Conservation (phyloP, 2,113 vertebrate genomes). For the Regulus satrapa region DNA sequence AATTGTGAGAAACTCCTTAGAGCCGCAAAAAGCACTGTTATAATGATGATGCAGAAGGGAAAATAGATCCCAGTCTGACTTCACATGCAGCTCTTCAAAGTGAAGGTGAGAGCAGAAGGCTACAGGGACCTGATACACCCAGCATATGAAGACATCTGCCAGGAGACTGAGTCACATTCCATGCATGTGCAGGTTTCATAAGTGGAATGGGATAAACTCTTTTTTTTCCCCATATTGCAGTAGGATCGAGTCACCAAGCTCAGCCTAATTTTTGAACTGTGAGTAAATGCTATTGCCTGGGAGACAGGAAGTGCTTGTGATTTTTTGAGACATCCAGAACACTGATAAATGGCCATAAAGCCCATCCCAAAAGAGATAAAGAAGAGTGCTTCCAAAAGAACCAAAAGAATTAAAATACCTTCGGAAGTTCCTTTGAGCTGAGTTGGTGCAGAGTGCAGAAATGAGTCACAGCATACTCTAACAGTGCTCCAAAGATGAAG, state of each 20-base stretch:
- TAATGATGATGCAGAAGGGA: neutral
- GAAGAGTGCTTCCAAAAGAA: neutral
- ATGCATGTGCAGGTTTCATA: neutral
- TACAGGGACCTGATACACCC: neutral
- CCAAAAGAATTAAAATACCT: too few relatives aligned
- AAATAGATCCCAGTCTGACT: neutral
- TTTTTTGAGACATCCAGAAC: neutral
- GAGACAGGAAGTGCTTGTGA: neutral
- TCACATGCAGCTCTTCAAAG: neutral
- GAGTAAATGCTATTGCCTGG: neutral
- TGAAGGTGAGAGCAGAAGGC: neutral
- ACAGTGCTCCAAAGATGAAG: slow-evolving; percentile 87
- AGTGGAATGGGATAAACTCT: neutral
- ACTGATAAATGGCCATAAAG: neutral
- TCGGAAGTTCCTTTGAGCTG: slow-evolving; percentile 47
- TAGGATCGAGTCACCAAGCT: neutral
- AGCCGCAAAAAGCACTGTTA: neutral
- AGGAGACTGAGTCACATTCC: neutral
- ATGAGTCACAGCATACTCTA: slow-evolving; percentile 88
- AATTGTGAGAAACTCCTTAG: neutral
- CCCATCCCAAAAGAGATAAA: neutral
- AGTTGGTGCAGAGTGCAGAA: slow-evolving; percentile 82
- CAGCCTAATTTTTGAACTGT: neutral
- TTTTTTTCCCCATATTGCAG: neutral
- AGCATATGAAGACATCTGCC: neutral